Conservation (phyloP, 2,113 vertebrate genomes). For the Uropsilus gracilis region DNA sequence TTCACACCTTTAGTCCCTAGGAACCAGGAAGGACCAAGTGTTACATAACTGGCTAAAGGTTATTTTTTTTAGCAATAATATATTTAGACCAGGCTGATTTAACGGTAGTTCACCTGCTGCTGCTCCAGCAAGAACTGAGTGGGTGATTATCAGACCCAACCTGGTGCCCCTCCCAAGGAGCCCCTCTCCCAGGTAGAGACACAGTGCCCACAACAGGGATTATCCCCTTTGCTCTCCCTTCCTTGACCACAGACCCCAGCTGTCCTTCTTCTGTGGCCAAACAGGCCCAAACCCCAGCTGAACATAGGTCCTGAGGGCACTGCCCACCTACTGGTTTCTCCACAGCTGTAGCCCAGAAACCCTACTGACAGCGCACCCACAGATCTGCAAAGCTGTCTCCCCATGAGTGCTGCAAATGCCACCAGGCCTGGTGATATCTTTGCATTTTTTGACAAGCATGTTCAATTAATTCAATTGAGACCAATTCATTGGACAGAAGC, state of each 20-base stretch:
- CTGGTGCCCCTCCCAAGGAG: not conserved
- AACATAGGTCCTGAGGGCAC: not conserved
- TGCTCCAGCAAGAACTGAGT: conserved; percentile 9
- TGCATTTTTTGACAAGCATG: not conserved
- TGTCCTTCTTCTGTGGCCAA: not conserved
- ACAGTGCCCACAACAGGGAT: not conserved
- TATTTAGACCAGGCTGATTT: conserved; percentile 36
- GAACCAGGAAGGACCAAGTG: not conserved
- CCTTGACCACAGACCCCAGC: not conserved
- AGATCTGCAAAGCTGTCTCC: not conserved
- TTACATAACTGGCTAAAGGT: conserved; percentile 35
- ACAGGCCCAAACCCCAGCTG: not conserved
- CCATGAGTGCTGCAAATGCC: not conserved
- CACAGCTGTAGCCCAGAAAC: not conserved
- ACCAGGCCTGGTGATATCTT: not conserved
- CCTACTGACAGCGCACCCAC: not conserved
- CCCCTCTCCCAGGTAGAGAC: not conserved
- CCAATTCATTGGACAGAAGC: not conserved
- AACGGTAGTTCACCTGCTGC: not conserved
- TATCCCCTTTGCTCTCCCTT: not conserved
- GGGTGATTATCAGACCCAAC: conserved; percentile 13
- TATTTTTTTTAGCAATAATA: not conserved
- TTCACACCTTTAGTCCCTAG: conserved; percentile 3
- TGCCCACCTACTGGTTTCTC: not conserved
- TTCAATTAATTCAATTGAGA: not conserved